Evolutionary conservation across 2,797 vertebrate species (phyloP).

Genomic region (Sebastes trivittatus): DNA sequence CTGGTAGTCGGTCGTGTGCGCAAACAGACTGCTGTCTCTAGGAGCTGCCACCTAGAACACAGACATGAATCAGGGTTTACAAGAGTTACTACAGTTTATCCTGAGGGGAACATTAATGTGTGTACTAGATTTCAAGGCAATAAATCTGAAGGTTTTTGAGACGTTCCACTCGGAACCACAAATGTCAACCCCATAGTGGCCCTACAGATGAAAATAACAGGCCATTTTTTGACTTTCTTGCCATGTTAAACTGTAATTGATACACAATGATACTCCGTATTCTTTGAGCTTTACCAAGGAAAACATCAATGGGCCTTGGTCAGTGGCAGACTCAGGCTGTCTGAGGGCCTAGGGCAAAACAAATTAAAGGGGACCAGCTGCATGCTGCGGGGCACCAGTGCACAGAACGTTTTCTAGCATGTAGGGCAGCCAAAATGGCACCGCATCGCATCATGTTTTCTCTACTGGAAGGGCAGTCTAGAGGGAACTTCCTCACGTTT

Average conservation of each 20-base stretch:
- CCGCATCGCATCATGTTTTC: too few relatives aligned
- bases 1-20: accelerated
- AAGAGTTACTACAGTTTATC: background rate
- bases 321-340: too few relatives aligned
- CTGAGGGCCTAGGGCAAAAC: accelerated
- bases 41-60: constrained; percentile 55
- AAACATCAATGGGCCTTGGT: background rate
- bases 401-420: too few relatives aligned
- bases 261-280: background rate
- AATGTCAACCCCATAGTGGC: background rate
- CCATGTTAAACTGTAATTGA: background rate
- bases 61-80: background rate
- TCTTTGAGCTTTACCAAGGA: background rate
- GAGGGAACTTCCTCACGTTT: too few relatives aligned
- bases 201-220: background rate
- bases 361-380: too few relatives aligned
- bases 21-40: constrained; percentile 26
- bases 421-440: too few relatives aligned
- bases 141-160: background rate
- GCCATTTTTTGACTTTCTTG: background rate
- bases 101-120: background rate
- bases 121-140: background rate
- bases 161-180: background rate
- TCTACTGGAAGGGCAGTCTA: too few relatives aligned
- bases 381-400: too few relatives aligned